phyloP scores from a whole-genome alignment of 2,888 invertebrate genomes.

The Polydrusus tereticollis region DNA sequence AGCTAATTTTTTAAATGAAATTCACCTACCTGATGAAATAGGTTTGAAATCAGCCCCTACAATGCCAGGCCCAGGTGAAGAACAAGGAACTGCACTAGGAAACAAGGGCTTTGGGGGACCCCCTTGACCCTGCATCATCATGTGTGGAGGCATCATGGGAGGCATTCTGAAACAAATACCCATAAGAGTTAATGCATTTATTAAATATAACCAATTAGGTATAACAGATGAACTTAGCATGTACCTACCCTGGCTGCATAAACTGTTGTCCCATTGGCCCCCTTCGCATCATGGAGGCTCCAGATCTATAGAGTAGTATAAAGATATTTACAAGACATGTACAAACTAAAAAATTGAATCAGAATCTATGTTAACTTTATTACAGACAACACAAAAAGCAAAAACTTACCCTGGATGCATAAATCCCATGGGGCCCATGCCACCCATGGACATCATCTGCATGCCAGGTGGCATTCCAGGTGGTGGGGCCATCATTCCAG shows the following conservation, averaged over 20 bases:
- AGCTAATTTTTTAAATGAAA: too few relatives aligned
- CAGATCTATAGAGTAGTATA: conserved; percentile 14
- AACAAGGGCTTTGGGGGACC: conserved; percentile 82
- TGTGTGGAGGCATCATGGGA: conserved; percentile 68
- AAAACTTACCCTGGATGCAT: conserved; percentile 73
- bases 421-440: conserved; percentile 84
- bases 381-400: not conserved
- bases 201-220: too few relatives aligned
- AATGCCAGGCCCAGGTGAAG: conserved; percentile 67
- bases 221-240: not conserved
- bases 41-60: conserved; percentile 75
- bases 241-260: conserved; percentile 20
- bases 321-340: not conserved
- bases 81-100: conserved; percentile 81
- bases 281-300: conserved; percentile 9
- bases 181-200: too few relatives aligned
- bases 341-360: too few relatives aligned
- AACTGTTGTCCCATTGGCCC: conserved; percentile 24
- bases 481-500: conserved; percentile 74
- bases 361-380: not conserved
- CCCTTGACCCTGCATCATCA: conserved; percentile 71
- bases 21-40: conserved; percentile 74
- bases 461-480: conserved; percentile 71
- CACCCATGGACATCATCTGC: conserved; percentile 75
- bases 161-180: conserved; percentile 66